Base-by-base conservation (phyloP, 2,113 vertebrate genomes). In the Pedionomus torquatus region DNA sequence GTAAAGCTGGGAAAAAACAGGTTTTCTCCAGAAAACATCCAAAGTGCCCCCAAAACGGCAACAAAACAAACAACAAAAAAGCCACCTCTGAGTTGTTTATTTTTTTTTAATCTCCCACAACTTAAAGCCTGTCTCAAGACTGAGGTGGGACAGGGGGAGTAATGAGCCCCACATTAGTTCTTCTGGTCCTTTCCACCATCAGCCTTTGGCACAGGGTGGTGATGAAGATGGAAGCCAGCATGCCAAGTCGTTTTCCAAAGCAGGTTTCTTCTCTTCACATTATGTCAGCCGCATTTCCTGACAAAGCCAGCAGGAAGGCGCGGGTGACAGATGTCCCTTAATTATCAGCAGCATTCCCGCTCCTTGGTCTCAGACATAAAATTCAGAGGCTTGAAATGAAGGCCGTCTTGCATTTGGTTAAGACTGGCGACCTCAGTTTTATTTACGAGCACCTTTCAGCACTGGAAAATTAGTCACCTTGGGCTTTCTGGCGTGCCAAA, bases 251-350 rank as follows among this genome's bases (percentile, higher is more conserved):
- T 74, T 91, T 83, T 84, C 92, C 25, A 1, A 35, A 89, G 93
- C 96, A 97, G 93, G 71, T 93, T 93, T 93, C 90, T 78, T 31
- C 72, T 37, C 64, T 35, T 92, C 46, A 11, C 95, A 79, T 96
- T 48, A 64, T 92, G 80, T 95, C 95, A 97, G 95, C 81, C 24
- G 63, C 92, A 49, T 89, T 96, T 96, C 96, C 97, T 97, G 96
- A 89, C 95, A n/a, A 46, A 35, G 86, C 43, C 95, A 97, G 96
- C 96, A 11, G 96, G 96, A 93, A 3, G 46, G 5, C 14, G 3
- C 6, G 48, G 85, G 93, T 92, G 97, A 95, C 96, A 97, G 96
- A 97, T 97, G 96, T 95, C 97, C 96, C 92, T 33, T 87, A 39
- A 95, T 93, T 57, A 76, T n/a, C 30, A 0, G 90, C 93, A 95